Base-by-base conservation (phyloP, 2,797 vertebrate genomes). In the Ceyx erithaca region DNA sequence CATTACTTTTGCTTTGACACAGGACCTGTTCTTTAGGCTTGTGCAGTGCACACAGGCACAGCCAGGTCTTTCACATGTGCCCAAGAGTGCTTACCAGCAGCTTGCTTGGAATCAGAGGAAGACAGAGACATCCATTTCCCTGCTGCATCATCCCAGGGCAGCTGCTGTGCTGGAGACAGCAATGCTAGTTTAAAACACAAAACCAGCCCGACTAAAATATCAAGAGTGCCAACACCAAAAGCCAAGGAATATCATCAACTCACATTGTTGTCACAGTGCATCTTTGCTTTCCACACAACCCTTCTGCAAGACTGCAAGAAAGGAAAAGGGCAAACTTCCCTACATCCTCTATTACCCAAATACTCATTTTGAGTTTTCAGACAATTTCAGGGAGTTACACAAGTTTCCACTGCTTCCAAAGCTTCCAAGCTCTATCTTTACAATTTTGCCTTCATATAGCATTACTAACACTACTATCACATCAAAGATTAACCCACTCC, bases 1-100 rank as follows among this genome's bases (percentile, higher is more conserved):
- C 14, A 28, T 76, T 7, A 5, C 16, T 85, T 59, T 23, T 48
- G 8, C 51, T 87, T 63, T 45, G 43, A n/a, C 54, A 58, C 14
- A 37, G 0, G 0, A 23, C 48, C 62, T 59, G 35, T 33, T 33
- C 28, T 79, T 67, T 8, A 45, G 45, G n/a, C 8, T 79, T 0
- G 0, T 25, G n/a, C 31, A 54, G 31, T 1, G 3, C 19, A 13
- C 37, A 1, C 1, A 11, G 66, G 46, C 55, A 59, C 31, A 59
- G 41, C 9, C 51, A 59, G 9, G 15, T 14, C 49, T 63, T 30
- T 37, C n/a, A 10, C 31, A 35, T 16, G 9, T 16, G 22, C 14
- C 55, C 23, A 35, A 0, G 18, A 23, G 13, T 10, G 3, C 21
- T 75, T 48, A n/a, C 23, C n/a, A 48, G 45, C 17, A 54, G 19